phyloP scores from a whole-genome alignment of 2,888 invertebrate species.

The Erynnis tages region DNA sequence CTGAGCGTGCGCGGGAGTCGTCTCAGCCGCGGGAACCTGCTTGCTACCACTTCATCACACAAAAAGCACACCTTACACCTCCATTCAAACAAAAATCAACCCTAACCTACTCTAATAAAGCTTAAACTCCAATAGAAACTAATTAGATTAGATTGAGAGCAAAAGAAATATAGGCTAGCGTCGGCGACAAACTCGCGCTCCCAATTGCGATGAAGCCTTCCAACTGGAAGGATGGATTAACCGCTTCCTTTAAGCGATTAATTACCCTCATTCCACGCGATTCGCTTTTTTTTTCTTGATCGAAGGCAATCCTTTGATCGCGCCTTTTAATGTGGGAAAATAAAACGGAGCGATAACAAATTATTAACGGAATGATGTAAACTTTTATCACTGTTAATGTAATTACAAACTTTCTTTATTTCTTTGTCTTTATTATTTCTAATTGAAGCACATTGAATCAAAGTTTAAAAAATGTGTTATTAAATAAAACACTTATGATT shows the following conservation, averaged over 20 bases:
- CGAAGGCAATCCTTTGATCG: conserved; percentile 21
- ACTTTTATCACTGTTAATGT: too few species aligned
- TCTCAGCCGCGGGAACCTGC: conserved; percentile 25
- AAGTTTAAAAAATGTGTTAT: too few species aligned
- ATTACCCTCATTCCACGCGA: conserved; percentile 23
- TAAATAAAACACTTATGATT: too few species aligned
- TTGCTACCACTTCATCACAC: conserved; percentile 24
- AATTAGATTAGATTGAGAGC: conserved; percentile 15
- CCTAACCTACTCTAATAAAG: background rate
- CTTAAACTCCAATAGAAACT: background rate
- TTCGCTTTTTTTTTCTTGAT: conserved; percentile 16
- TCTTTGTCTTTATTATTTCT: too few species aligned
- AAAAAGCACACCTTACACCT: conserved; percentile 22
- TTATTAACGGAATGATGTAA: too few species aligned
- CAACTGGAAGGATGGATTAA: conserved; percentile 30
- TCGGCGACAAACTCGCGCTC: conserved; percentile 38
- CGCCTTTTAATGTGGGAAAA: conserved; percentile 13
- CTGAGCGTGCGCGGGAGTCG: conserved; percentile 33
- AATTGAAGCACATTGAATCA: too few species aligned
- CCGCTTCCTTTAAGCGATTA: conserved; percentile 26
- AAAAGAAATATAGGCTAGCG: conserved; percentile 34
- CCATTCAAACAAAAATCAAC: background rate
- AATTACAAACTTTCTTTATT: too few species aligned
- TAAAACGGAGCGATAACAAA: background rate
- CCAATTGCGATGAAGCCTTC: conserved; percentile 37